Conservation (phyloP, 2,888 invertebrate genomes). For the Cheilosia grossa region DNA sequence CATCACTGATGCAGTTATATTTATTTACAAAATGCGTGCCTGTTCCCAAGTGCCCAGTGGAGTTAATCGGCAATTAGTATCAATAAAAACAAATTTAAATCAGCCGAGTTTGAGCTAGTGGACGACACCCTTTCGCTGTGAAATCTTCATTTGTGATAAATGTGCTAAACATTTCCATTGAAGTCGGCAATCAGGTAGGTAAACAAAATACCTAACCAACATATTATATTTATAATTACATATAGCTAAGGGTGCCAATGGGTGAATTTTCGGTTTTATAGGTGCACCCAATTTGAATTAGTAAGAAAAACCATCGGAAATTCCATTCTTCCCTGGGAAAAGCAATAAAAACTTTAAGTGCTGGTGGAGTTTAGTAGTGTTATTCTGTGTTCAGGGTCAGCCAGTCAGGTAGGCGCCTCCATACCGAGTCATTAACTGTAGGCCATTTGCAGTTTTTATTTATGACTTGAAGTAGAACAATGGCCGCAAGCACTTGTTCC, state of each 20-base stretch:
- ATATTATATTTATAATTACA: too few species aligned
- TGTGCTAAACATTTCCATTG: too few species aligned
- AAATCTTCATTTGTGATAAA: too few species aligned
- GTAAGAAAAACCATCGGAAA: conserved; percentile 57
- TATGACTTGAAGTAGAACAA: not conserved
- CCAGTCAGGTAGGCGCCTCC: not conserved
- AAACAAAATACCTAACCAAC: too few species aligned
- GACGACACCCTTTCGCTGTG: too few species aligned
- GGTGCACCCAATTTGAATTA: conserved; percentile 25
- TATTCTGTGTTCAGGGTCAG: not conserved
- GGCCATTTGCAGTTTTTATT: conserved; percentile 4
- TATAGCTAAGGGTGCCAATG: too few species aligned
- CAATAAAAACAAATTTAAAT: too few species aligned
- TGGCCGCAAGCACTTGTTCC: not conserved
- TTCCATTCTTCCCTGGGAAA: conserved; percentile 42
- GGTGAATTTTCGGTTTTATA: not conserved
- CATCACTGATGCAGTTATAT: not conserved
- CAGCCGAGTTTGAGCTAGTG: too few species aligned
- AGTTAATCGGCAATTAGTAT: too few species aligned
- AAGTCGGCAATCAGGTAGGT: too few species aligned
- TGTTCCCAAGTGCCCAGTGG: not conserved
- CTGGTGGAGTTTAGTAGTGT: conserved; percentile 13
- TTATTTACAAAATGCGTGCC: not conserved
- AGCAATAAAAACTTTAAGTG: conserved; percentile 39
- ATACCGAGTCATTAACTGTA: not conserved